Percentiles rank a stretch among this genome's conserved stretches.
These are phyloP conservation scores for Mimas tiliae DNA, from an alignment of 2,888 invertebrate species.

Conservation along the genomic window DNA sequence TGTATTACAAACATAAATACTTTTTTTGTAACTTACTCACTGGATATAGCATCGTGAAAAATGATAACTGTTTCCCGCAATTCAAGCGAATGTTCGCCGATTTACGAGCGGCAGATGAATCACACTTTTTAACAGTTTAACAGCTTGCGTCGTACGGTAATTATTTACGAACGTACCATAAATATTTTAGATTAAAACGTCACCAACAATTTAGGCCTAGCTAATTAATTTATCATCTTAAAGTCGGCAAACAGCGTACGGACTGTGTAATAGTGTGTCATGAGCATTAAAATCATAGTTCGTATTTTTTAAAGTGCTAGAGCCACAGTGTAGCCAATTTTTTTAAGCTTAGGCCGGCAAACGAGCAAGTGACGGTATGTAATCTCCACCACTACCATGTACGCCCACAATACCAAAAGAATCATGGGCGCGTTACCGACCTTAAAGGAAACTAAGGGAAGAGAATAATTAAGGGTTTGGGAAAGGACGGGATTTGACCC, in stretches of 20 bases:
- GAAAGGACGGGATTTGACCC: too few species aligned
- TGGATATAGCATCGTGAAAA: constrained; percentile 21
- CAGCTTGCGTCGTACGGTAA: constrained; percentile 10
- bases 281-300: constrained; percentile 24
- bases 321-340: too few species aligned
- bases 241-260: constrained; percentile 18
- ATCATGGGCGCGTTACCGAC: too few species aligned
- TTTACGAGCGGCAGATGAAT: constrained; percentile 20
- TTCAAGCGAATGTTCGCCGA: constrained; percentile 9
- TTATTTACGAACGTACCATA: constrained; percentile 28
- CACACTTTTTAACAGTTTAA: constrained; percentile 18
- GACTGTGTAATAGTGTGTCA: constrained; percentile 14
- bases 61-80: constrained; percentile 16
- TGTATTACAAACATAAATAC: not conserved
- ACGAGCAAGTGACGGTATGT: too few species aligned
- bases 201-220: constrained; percentile 22
- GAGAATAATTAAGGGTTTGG: too few species aligned
- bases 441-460: too few species aligned
- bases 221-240: constrained; percentile 27
- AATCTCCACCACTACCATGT: too few species aligned
- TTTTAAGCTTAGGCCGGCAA: too few species aligned
- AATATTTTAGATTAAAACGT: constrained; percentile 28
- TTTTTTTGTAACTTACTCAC: not conserved
- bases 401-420: too few species aligned
- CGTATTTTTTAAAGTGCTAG: too few species aligned